A percentile compares a stretch with the other conserved stretches of the same genome.
phyloP scores from a whole-genome alignment of 2,113 vertebrate species.

The Xyrauchen texanus region DNA sequence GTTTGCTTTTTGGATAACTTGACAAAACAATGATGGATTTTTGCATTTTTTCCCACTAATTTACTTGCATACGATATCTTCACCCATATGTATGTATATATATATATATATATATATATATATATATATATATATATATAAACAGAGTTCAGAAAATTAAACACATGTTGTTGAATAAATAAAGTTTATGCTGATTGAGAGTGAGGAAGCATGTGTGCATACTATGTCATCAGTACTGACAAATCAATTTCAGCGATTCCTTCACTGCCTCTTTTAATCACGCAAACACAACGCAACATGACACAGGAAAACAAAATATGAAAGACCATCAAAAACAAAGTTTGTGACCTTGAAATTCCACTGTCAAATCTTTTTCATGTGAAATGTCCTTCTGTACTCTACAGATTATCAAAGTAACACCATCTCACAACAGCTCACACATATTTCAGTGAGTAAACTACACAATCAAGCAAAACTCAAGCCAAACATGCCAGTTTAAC shows the following conservation, averaged over 20 bases:
- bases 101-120: too few species aligned
- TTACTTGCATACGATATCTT: too few species aligned
- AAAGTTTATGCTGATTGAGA: not conserved
- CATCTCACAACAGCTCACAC: constrained; percentile 5
- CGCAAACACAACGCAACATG: not conserved
- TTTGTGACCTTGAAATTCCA: constrained; percentile 17
- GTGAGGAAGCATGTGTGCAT: not conserved
- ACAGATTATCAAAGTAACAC: constrained; percentile 11
- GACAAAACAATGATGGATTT: too few species aligned
- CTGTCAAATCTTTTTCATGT: not conserved
- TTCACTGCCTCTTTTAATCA: not conserved
- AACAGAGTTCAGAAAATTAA: not conserved
- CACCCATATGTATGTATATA: too few species aligned
- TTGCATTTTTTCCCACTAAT: too few species aligned
- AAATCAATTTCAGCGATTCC: not conserved
- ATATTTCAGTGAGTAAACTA: not conserved
- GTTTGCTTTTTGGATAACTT: too few species aligned
- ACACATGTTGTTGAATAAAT: not conserved
- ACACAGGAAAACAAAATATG: not conserved
- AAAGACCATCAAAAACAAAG: not conserved
- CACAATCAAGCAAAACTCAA: not conserved
- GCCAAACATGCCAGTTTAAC: not conserved
- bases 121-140: too few species aligned
- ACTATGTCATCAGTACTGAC: too few species aligned
- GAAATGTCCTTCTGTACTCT: not conserved